Conservation (phyloP, 92 coral and sea anemone species). For the Virgularia gustaviana region DNA sequence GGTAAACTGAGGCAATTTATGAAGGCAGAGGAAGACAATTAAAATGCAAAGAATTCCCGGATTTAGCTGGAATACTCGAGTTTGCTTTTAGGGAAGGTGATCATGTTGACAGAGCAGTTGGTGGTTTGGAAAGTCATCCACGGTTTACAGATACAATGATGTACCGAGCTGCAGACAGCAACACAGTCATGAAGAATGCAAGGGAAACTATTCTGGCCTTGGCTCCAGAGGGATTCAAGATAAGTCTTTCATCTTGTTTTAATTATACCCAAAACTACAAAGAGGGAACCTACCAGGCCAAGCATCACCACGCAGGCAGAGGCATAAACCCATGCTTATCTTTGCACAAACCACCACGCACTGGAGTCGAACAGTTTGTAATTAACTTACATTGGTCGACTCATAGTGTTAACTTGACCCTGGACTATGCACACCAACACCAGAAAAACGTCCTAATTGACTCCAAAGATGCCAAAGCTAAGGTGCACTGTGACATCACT, state of each 20-base stretch:
- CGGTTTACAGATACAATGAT: constrained; percentile 51
- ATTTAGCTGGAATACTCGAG: constrained; percentile 47
- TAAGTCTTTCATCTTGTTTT: too few species aligned
- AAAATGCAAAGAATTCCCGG: constrained; percentile 55
- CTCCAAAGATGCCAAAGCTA: constrained; percentile 62
- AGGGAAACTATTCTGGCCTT: too few species aligned
- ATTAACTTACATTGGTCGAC: constrained; percentile 61
- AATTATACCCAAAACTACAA: too few species aligned
- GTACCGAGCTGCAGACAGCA: too few species aligned
- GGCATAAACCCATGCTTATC: too few species aligned
- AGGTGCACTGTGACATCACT: constrained; percentile 40
- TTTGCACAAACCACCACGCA: too few species aligned
- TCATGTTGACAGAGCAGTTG: constrained; percentile 40
- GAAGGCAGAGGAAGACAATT: constrained; percentile 57
- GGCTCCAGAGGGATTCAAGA: too few species aligned
- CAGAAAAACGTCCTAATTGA: constrained; percentile 35
- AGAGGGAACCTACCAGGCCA: constrained; percentile 52
- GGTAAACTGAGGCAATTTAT: constrained; percentile 48
- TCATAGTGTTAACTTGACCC: constrained; percentile 55
- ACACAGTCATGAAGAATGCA: too few species aligned
- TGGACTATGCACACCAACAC: constrained; percentile 13
- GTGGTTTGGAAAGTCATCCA: constrained; percentile 65
- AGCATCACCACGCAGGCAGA: constrained; percentile 54
- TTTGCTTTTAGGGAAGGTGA: too few species aligned
- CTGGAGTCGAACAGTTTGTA: too few species aligned